phyloP scores from a whole-genome alignment of 2,888 invertebrate species.

The Rhingia campestris region DNA sequence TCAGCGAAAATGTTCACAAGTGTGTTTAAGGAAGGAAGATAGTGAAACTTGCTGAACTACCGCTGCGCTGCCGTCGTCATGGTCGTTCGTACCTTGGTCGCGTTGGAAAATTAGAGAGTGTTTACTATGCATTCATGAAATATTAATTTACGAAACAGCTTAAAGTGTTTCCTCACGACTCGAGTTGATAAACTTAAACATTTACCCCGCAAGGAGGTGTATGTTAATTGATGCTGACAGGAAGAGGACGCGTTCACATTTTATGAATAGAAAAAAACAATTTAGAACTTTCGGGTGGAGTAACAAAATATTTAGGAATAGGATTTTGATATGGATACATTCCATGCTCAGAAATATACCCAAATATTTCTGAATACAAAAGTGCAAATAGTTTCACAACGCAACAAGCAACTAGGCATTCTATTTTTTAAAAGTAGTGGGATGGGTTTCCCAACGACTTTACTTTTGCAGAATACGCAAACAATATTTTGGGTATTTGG shows the following conservation, averaged over 20 bases:
- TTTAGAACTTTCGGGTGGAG: too few relatives aligned
- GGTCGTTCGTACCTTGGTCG: neutral
- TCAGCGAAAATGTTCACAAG: conserved; percentile 23
- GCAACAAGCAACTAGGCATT: too few relatives aligned
- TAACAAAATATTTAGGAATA: too few relatives aligned
- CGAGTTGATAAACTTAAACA: conserved; percentile 35
- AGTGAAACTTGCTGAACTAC: neutral
- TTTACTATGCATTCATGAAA: conserved; percentile 64
- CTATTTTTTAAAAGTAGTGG: too few relatives aligned
- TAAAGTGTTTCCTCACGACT: conserved; percentile 51
- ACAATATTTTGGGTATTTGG: too few relatives aligned
- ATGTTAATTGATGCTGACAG: conserved; percentile 26
- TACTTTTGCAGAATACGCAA: too few relatives aligned
- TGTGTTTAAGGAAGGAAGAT: conserved; percentile 22
- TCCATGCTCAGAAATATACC: too few relatives aligned
- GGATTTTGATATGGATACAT: too few relatives aligned
- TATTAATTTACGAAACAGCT: conserved; percentile 52
- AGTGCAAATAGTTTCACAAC: too few relatives aligned
- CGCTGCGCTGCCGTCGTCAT: neutral
- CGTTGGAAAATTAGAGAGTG: conserved; percentile 35
- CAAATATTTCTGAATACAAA: too few relatives aligned
- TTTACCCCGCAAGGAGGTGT: conserved; percentile 9
- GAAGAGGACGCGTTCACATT: neutral
- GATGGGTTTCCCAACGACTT: too few relatives aligned
- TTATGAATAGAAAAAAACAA: conserved; percentile 7